These are phyloP conservation scores for Battus philenor DNA, from an alignment of 1,140 invertebrate species.

Conservation along the genomic window DNA sequence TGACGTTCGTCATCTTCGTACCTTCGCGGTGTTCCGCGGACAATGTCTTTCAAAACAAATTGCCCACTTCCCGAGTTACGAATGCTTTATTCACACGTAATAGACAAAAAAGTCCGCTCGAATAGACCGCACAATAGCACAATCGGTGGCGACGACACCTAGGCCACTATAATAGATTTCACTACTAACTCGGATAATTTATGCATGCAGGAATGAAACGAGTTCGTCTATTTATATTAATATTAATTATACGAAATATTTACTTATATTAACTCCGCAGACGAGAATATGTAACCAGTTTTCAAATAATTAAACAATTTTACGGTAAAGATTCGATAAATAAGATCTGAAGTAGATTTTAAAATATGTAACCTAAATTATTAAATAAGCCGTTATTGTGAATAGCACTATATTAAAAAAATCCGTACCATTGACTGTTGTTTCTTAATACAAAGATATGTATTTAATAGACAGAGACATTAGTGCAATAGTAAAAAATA, in stretches of 20 bases:
- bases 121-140: constrained; percentile 48
- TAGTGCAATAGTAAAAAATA: constrained; percentile 11
- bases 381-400: too few species aligned
- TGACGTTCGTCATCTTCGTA: constrained; percentile 25
- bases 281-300: too few species aligned
- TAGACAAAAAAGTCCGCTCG: constrained; percentile 52
- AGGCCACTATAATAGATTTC: constrained; percentile 23
- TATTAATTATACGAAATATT: constrained; percentile 1
- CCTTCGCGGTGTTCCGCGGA: constrained; percentile 22
- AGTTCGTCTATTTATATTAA: too few species aligned
- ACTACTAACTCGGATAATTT: not conserved
- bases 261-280: too few species aligned
- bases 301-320: too few species aligned
- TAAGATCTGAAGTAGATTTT: too few species aligned
- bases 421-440: too few species aligned
- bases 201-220: too few species aligned
- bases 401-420: too few species aligned
- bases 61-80: constrained; percentile 54
- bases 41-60: constrained; percentile 35
- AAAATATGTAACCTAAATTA: too few species aligned
- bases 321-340: too few species aligned
- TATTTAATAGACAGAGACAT: constrained; percentile 2
- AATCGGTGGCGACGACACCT: constrained; percentile 22
- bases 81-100: constrained; percentile 51
- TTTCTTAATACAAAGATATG: too few species aligned